Evolutionary conservation across 2,113 vertebrate species (phyloP), one percentile per base, ranked within the genome.

Genomic region (Phaethon lepturus): DNA sequence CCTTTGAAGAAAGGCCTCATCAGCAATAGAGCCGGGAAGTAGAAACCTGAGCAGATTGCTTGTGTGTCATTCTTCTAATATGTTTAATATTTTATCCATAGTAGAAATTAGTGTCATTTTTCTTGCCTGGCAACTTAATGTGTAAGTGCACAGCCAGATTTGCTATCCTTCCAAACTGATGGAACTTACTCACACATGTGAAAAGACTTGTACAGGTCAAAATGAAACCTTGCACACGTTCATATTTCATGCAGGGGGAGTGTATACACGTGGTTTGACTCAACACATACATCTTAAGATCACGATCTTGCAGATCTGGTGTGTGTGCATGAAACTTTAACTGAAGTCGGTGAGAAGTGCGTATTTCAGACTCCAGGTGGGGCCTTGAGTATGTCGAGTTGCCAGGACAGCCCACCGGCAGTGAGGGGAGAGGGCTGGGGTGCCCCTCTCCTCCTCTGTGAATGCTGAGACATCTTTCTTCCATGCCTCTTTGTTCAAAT

Each of bases 51-150:
- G 87, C 50, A 73, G 56, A 53, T 82, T 93, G 40, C 49, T 40
- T 72, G 13, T 67, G 62, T 92, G 40, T 83, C 44, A 44, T 53
- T 85, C 73, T 74, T 93, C 72, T 77, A 58, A 22, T 78, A 23
- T 56, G 15, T 76, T 75, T 91, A 83, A 93, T 96, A 71, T 83
- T 77, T 86, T 69, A 85, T 88, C 58, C 42, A 13, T 63, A 62
- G 64, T 84, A 73, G 60, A 88, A 45, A 89, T 84, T 33, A 78
- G 53, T 35, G 12, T 79, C 25, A 53, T 94, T 75, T 96, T 93
- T 95, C 88, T 96, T 87, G 80, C 53, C 45, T 73, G 87, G 35
- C 47, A 79, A 45, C 63, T 93, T 94, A 78, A 79, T 69, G 47
- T 66, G 33, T 56, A 75, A 92, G 81, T n/a, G 38, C 40, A 4